phyloP scores from a whole-genome alignment of 2,888 invertebrate species.

The Lottia scabra region DNA sequence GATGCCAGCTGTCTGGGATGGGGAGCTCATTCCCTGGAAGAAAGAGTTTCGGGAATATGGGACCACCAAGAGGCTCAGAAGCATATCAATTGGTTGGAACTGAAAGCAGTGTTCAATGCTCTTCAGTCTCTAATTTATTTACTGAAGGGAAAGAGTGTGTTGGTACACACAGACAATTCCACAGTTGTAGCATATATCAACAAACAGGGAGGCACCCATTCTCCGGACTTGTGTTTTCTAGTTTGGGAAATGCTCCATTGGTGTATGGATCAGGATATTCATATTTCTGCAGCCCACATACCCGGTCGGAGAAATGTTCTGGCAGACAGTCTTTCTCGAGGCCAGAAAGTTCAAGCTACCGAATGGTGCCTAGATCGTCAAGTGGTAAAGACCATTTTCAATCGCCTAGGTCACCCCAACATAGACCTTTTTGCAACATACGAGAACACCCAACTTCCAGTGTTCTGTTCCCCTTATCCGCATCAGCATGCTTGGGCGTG shows the following conservation, averaged over 20 bases:
- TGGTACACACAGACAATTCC: neutral
- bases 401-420: neutral
- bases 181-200: slow-evolving; percentile 3
- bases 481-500: neutral
- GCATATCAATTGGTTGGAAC: neutral
- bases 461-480: neutral
- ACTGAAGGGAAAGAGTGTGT: neutral
- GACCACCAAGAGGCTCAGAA: neutral
- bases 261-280: slow-evolving; percentile 1
- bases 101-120: neutral
- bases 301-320: neutral
- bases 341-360: neutral
- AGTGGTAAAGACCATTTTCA: neutral
- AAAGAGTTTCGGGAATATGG: neutral
- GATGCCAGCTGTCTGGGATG: neutral
- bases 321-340: neutral
- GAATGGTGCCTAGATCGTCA: neutral
- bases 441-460: neutral
- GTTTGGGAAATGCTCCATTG: slow-evolving; percentile 2
- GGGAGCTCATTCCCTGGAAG: neutral
- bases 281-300: neutral
- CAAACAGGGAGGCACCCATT: neutral
- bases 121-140: neutral
- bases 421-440: neutral
- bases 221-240: neutral